These are phyloP conservation scores for Rhabdornis inornatus DNA, from an alignment of 2,113 vertebrate genomes.

Conservation along the genomic window DNA sequence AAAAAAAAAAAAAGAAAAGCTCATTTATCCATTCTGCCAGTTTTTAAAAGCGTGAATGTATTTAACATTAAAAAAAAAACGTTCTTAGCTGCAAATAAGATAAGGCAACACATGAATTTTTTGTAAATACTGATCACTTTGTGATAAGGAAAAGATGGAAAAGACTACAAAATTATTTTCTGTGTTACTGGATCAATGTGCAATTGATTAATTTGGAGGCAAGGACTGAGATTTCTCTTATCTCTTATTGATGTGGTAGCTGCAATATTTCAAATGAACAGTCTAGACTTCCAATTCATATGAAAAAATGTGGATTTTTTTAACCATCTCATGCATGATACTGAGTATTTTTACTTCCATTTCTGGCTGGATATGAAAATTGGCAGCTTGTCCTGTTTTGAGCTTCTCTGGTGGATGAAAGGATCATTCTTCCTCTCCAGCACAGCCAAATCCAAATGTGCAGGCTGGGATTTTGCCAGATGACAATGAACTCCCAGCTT, in stretches of 20 bases:
- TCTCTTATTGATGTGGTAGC: neutral
- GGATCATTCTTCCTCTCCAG: neutral
- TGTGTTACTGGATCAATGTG: neutral
- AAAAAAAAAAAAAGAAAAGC: fast-evolving
- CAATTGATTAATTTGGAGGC: neutral
- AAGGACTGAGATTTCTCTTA: neutral
- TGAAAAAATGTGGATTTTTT: neutral
- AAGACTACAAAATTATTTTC: neutral
- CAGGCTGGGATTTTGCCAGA: slow-evolving; percentile 36
- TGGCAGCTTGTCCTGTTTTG: neutral
- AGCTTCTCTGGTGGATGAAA: neutral
- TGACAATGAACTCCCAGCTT: neutral
- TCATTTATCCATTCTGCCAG: neutral
- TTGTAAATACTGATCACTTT: neutral
- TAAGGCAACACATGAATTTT: neutral
- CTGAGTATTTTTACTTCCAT: neutral
- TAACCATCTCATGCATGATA: neutral
- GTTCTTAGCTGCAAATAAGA: neutral
- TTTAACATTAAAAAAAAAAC: neutral
- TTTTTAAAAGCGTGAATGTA: neutral
- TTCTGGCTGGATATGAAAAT: neutral
- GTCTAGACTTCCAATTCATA: neutral
- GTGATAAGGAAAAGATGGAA: neutral
- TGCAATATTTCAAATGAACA: neutral
- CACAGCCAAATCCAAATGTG: slow-evolving; percentile 20